A percentile compares a stretch with the other conserved stretches of the same genome.
Evolutionary conservation across 2,888 invertebrate genomes (phyloP).

Genomic region (Dynastes maya): DNA sequence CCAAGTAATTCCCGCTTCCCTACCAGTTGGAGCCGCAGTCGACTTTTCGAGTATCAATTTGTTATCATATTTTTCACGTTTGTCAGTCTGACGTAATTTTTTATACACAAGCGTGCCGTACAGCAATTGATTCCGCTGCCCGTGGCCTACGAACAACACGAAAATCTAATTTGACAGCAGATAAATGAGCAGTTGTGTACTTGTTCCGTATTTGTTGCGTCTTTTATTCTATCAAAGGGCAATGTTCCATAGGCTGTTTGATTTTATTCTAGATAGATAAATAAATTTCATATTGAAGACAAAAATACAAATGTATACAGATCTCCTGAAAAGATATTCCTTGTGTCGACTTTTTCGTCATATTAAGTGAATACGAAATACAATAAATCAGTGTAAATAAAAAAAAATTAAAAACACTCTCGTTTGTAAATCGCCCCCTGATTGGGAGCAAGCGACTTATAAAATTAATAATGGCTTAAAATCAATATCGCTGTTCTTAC

Average conservation of each 20-base stretch:
- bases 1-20: slow-evolving; percentile 24
- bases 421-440: too few species aligned
- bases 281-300: too few species aligned
- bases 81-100: slow-evolving; percentile 29
- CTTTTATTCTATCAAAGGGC: slow-evolving; percentile 2
- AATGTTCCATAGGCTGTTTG: background rate
- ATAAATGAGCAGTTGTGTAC: slow-evolving; percentile 42
- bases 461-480: too few species aligned
- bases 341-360: too few species aligned
- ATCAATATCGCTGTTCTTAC: too few species aligned
- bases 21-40: slow-evolving; percentile 11
- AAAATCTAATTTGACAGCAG: slow-evolving; percentile 46
- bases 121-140: slow-evolving; percentile 9
- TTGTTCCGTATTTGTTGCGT: slow-evolving; percentile 15
- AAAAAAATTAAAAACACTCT: too few species aligned
- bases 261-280: too few species aligned
- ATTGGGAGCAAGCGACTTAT: too few species aligned
- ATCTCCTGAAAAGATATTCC: too few species aligned
- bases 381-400: too few species aligned
- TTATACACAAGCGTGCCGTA: background rate
- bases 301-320: too few species aligned
- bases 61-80: slow-evolving; percentile 48
- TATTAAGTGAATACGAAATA: too few species aligned
- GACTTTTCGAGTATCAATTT: slow-evolving; percentile 44
- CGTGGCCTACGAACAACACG: slow-evolving; percentile 15